These are phyloP conservation scores for Tinea pellionella DNA, from an alignment of 2,888 invertebrate species.

Conservation along the genomic window DNA sequence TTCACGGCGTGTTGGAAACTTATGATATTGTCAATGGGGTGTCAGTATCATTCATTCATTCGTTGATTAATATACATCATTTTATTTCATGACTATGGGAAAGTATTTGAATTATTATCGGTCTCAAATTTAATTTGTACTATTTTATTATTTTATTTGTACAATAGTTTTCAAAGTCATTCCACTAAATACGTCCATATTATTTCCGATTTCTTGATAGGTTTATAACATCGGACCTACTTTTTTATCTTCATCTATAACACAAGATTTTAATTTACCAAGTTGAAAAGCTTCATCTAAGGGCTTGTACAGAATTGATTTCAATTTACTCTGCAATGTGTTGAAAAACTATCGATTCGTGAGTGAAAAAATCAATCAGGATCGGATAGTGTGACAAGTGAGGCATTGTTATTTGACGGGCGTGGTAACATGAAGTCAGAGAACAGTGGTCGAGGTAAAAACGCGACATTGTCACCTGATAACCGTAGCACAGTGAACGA, in stretches of 20 bases:
- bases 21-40: conserved; percentile 62
- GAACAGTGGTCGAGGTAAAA: conserved; percentile 41
- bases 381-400: conserved; percentile 51
- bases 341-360: conserved; percentile 33
- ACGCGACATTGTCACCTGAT: conserved; percentile 48
- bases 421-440: conserved; percentile 49
- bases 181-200: background rate
- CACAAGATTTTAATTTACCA: conserved; percentile 34
- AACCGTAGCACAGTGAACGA: conserved; percentile 27
- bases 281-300: conserved; percentile 28
- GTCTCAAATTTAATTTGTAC: background rate
- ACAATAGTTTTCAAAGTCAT: background rate
- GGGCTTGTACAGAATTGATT: conserved; percentile 35
- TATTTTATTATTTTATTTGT: background rate
- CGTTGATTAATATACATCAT: conserved; percentile 47
- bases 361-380: conserved; percentile 63
- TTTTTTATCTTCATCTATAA: conserved; percentile 28
- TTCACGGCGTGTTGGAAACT: conserved; percentile 54
- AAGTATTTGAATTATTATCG: conserved; percentile 21
- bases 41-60: conserved; percentile 39
- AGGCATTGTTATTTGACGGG: conserved; percentile 49
- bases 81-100: conserved; percentile 48
- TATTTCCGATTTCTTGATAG: background rate
- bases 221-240: background rate
- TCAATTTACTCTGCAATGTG: conserved; percentile 45